phyloP scores from a whole-genome alignment of 2,888 invertebrate genomes.

The Drosophila yooni region DNA sequence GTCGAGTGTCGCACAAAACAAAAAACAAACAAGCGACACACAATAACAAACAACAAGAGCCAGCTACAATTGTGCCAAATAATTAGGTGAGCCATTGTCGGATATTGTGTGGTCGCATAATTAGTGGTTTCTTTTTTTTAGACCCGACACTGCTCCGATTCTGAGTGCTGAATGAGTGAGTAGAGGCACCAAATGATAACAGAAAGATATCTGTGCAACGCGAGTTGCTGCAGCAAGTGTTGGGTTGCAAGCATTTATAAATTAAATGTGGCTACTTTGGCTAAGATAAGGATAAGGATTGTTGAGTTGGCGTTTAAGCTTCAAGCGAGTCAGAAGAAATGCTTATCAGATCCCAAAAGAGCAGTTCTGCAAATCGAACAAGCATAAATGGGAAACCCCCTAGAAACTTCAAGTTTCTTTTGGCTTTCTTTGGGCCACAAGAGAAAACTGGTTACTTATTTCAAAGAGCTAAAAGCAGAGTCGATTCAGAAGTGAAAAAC shows the following conservation, averaged over 20 bases:
- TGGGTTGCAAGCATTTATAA: background rate
- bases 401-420: background rate
- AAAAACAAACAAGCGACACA: slow-evolving; percentile 38
- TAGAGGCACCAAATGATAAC: background rate
- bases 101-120: slow-evolving; percentile 62
- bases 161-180: slow-evolving; percentile 26
- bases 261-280: background rate
- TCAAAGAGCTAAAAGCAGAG: background rate
- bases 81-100: slow-evolving; percentile 76
- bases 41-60: slow-evolving; percentile 23
- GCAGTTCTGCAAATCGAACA: background rate
- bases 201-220: background rate
- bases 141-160: background rate
- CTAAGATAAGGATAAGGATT: background rate
- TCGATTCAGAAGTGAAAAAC: background rate
- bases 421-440: background rate
- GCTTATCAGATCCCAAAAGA: background rate
- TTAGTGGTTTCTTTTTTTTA: slow-evolving; percentile 76
- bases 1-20: slow-evolving; percentile 49
- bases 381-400: background rate
- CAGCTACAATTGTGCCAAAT: slow-evolving; percentile 69
- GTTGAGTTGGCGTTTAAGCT: too few species aligned
- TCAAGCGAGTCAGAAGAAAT: background rate
- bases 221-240: background rate
- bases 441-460: background rate